Conservation (phyloP, 2,113 vertebrate genomes). For the Mus pahari region DNA sequence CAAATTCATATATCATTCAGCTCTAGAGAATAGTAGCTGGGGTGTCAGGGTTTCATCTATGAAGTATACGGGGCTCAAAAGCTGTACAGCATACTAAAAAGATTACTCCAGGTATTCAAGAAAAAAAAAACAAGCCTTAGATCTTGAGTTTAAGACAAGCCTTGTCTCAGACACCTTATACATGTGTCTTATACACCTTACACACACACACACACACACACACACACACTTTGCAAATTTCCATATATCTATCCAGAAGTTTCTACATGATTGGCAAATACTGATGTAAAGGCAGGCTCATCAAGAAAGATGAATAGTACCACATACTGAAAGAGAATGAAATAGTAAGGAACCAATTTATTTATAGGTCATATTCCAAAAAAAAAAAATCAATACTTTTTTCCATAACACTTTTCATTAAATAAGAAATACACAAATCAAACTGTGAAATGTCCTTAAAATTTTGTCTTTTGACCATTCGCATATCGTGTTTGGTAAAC, state of each 20-base stretch:
- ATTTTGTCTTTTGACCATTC: background rate
- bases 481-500: background rate
- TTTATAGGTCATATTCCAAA: background rate
- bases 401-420: slow-evolving; percentile 9
- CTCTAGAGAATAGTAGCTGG: background rate
- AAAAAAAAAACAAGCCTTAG: background rate
- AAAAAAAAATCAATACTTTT: background rate
- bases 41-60: background rate
- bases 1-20: background rate
- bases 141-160: background rate
- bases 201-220: background rate
- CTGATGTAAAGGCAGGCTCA: background rate
- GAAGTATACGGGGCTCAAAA: background rate
- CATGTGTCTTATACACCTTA: too few species aligned
- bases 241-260: background rate
- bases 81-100: background rate
- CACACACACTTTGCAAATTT: background rate
- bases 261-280: background rate
- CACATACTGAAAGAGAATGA: background rate
- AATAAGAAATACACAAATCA: slow-evolving; percentile 35
- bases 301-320: background rate
- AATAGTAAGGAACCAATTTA: background rate
- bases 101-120: background rate
- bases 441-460: background rate
- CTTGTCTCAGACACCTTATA: background rate